Base-by-base conservation (phyloP, 2,797 vertebrate genomes). In the Poliocrania exsul region DNA sequence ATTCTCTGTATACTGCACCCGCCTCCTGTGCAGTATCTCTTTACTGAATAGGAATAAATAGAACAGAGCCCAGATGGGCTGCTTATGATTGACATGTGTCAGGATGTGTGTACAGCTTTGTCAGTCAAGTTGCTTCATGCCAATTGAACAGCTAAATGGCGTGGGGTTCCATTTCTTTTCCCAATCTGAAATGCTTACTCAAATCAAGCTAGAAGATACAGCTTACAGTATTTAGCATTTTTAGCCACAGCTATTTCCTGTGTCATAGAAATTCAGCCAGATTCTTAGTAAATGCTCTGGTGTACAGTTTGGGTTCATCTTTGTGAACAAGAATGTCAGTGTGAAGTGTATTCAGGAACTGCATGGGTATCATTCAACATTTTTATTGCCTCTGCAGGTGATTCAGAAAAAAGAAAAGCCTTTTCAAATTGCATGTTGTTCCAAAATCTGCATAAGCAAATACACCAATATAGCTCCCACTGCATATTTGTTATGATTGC, bases 61-160 rank as follows among this genome's bases (percentile, higher is more conserved):
- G 86, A 84, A 62, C 56, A 82, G 29, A 33, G 19, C 14, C 56
- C 91, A 93, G 84, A 92, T 93, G 91, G 84, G 81, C 31, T 87
- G 20, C 47, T 85, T 37, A 9, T 82, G 89, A 94, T 77, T 92
- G 93, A 87, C 64, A 70, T 64, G 86, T 82, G 78, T 89, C 89
- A 95, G 74, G 71, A 57, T 77, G 37, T 8, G 2, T 17, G 2
- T 25, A 26, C 35, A 62, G 38, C 60, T 92, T 70, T 85, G 51
- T 73, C 74, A 79, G 18, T 73, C 51, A 88, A 66, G 49, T 40
- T 79, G 35, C 16, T 62, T 19, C 38, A 24, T 26, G 21, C 66
- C 40, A 47, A 13, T 19, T 17, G 29, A 89, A 81, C 40, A 87
- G 21, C 56, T 77, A 77, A 44, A 56, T 42, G 23, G 8, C 50